Base-by-base conservation (phyloP, 2,888 invertebrate species). In the Charanyca ferruginea region DNA sequence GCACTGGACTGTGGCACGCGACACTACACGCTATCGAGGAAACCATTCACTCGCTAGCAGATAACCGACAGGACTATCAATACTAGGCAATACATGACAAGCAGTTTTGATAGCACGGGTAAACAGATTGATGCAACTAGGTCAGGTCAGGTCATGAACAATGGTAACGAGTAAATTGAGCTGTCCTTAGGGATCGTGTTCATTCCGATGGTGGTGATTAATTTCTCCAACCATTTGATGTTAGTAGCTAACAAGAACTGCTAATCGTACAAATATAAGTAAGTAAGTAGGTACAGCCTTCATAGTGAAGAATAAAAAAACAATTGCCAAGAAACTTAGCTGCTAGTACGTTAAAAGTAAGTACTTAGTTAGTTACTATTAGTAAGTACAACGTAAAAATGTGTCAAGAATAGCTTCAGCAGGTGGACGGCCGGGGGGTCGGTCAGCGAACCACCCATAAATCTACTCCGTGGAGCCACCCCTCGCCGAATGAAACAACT, bases 401-500 rank as follows among this genome's bases (percentile, higher is more conserved):
- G 49, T 77, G 66, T 66, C 53, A 64, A 72, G 65, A 70, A 38
- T 54, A 22, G 25, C 55, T 38, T 44, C 52, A 55, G 58, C 41
- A n/a, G 47, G 51, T 54, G 58, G 52, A 32, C 23, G 23, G 35
- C 6, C 47, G n/a, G 3, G 48, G 28, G 23, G 58, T 20, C 70
- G 79, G 79, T 78, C 83, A 73, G 73, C 65, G 70, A 73, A 67
- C 81, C 67, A 55, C 70, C 67, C 49, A 38, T 38, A 38, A 38
- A 38, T 38, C 38, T 16, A 16, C 38, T 1, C 16, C 44, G 44
- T 32, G 32, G 11, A 38, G 9, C 51, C 71, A 55, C 70, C 67
- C 52, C 51, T 49, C 65, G 25, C 48, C 52, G 62, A 69, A 58
- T 47, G 60, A 64, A 65, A 83, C 70, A 53, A 73, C 77, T 44